phyloP scores from a whole-genome alignment of 2,113 vertebrate genomes.

The Leptocoma aspasia region DNA sequence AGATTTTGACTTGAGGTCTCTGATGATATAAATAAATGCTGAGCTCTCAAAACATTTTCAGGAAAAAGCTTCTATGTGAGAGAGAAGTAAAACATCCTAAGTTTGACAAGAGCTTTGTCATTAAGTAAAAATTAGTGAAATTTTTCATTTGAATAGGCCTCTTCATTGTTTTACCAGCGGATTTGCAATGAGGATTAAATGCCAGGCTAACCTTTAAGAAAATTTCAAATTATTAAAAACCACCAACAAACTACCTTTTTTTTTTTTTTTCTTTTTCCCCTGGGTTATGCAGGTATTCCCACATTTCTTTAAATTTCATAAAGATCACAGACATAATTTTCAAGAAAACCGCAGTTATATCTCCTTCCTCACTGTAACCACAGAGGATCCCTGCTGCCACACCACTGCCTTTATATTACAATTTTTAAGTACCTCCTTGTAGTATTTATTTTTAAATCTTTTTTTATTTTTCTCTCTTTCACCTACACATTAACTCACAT shows the following conservation, averaged over 20 bases:
- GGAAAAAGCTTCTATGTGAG: background rate
- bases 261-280: fast-evolving
- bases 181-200: background rate
- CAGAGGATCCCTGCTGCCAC: background rate
- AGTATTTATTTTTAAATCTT: background rate
- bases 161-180: background rate
- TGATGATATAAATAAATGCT: background rate
- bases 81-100: background rate
- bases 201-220: background rate
- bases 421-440: background rate
- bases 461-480: background rate
- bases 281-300: background rate
- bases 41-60: background rate
- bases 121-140: background rate
- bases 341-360: background rate
- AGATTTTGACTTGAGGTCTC: background rate
- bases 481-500: background rate
- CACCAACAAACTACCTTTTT: fast-evolving
- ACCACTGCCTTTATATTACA: background rate
- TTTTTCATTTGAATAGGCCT: background rate
- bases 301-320: background rate
- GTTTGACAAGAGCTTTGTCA: background rate
- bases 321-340: background rate
- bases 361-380: background rate
- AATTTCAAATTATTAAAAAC: background rate